Base-by-base conservation (phyloP, 2,797 vertebrate species). In the Apogon talboti region DNA sequence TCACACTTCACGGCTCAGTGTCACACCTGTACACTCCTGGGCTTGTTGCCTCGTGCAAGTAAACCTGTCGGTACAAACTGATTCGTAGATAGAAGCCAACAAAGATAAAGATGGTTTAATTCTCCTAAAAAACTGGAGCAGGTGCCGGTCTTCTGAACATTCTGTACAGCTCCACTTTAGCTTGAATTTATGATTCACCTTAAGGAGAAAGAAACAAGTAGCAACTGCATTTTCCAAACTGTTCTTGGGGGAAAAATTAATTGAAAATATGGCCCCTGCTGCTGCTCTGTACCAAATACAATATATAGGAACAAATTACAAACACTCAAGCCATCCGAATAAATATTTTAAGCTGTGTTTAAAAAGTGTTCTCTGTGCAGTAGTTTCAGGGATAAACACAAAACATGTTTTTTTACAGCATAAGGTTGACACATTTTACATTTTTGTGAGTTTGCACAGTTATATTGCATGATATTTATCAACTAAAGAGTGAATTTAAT, bases 1-100 rank as follows among this genome's bases (percentile, higher is more conserved):
- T 77, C 58, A 72, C 75, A 86, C 67, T 55, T 68, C 33, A 60
- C 33, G 38, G 54, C 58, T 78, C 41, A 0, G 52, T 66, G 67
- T 83, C 58, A 60, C 75, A 74, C 69, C 58, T 72, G 74, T 59
- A n/a, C 37, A 44, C 19, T 30, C 16, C 33, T 3, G 37, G 14
- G 43, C 46, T 56, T 33, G 76, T 78, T 82, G 76, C 72, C 77
- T 67, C 40, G 73, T 38, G 18, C 44, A 61, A 24, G 21, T 42
- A 43, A 33, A 12, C 38, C 6, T 15, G 21, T 55, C 48, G 45
- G 21, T 6, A 28, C 28, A 3, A 35, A 41, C 7, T 43, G 40
- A 66, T 57, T 62, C 61, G 66, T 30, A 13, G 15, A 37, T 2
- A 13, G 7, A 15, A 35, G 41, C 49, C 37, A 46, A 44, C 16